Conservation (phyloP, 92 coral and sea anemone species). For the Galaxea fascicularis region DNA sequence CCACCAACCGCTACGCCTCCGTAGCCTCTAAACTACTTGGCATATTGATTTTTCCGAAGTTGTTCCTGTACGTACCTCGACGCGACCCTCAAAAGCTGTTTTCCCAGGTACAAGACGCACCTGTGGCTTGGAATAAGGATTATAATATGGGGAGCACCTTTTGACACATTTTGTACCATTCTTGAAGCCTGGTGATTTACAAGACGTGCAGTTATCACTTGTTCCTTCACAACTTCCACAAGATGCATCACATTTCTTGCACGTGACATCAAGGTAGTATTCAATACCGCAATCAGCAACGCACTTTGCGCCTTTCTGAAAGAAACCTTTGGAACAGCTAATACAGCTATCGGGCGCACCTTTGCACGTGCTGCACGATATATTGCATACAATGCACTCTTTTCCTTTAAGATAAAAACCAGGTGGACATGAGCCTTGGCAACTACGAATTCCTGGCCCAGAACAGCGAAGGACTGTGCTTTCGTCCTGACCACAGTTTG, state of each 20-base stretch:
- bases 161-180: slow-evolving; percentile 25
- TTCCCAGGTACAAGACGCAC: slow-evolving; percentile 62
- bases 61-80: slow-evolving; percentile 64
- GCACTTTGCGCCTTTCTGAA: slow-evolving; percentile 59
- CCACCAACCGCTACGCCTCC: too few relatives aligned
- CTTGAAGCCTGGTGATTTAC: slow-evolving; percentile 42
- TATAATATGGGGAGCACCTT: slow-evolving; percentile 41
- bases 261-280: slow-evolving; percentile 42
- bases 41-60: too few relatives aligned
- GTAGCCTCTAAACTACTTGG: too few relatives aligned
- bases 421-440: slow-evolving; percentile 63
- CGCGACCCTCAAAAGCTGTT: slow-evolving; percentile 75
- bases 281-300: slow-evolving; percentile 66
- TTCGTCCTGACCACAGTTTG: slow-evolving; percentile 85
- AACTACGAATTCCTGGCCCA: slow-evolving; percentile 82
- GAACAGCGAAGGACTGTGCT: slow-evolving; percentile 80
- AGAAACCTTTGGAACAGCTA: slow-evolving; percentile 65
- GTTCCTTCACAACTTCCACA: slow-evolving; percentile 69
- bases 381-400: slow-evolving; percentile 64
- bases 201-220: slow-evolving; percentile 60
- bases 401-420: slow-evolving; percentile 55
- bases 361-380: slow-evolving; percentile 60
- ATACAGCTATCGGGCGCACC: slow-evolving; percentile 53
- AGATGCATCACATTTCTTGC: slow-evolving; percentile 46
- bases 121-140: slow-evolving; percentile 58